These are phyloP conservation scores for Parambassis ranga DNA, from an alignment of 2,797 vertebrate genomes.

Conservation along the genomic window DNA sequence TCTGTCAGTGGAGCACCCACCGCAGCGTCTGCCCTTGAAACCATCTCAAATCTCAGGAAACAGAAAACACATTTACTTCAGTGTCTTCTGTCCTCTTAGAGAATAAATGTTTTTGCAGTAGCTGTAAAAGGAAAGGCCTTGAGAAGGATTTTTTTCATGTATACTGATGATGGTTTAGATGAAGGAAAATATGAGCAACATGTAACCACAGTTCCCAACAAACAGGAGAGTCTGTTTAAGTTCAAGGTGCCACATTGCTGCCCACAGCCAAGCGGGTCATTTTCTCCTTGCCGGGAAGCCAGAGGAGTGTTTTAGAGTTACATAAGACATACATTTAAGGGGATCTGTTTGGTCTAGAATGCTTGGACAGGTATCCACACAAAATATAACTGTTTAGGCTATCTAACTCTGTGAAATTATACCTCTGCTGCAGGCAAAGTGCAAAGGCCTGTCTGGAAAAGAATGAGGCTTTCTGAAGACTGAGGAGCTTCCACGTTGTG, in stretches of 20 bases:
- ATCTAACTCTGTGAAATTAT: constrained; percentile 1
- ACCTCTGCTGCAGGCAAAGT: constrained; percentile 11
- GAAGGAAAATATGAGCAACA: constrained; percentile 61
- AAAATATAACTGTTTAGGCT: background rate
- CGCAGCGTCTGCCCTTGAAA: background rate
- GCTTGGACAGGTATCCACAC: background rate
- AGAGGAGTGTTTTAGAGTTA: constrained; percentile 16
- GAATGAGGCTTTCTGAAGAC: constrained; percentile 45
- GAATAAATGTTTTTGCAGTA: background rate
- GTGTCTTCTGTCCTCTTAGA: background rate
- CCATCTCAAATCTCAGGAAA: constrained; percentile 5
- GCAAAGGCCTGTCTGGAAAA: background rate
- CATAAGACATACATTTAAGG: background rate
- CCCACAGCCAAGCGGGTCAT: constrained; percentile 47
- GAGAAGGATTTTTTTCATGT: constrained; percentile 12
- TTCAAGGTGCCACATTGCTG: constrained; percentile 58
- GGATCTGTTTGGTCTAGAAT: background rate
- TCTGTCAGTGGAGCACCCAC: constrained; percentile 22
- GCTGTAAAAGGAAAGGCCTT: background rate
- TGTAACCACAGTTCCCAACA: constrained; percentile 57
- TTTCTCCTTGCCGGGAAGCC: constrained; percentile 33
- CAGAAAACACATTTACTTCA: background rate
- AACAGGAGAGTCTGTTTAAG: constrained; percentile 50
- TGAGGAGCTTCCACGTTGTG: too few relatives aligned
- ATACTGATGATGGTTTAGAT: constrained; percentile 33